Base-by-base conservation (phyloP, 2,888 invertebrate species). In the Drosophila vallismaia region DNA sequence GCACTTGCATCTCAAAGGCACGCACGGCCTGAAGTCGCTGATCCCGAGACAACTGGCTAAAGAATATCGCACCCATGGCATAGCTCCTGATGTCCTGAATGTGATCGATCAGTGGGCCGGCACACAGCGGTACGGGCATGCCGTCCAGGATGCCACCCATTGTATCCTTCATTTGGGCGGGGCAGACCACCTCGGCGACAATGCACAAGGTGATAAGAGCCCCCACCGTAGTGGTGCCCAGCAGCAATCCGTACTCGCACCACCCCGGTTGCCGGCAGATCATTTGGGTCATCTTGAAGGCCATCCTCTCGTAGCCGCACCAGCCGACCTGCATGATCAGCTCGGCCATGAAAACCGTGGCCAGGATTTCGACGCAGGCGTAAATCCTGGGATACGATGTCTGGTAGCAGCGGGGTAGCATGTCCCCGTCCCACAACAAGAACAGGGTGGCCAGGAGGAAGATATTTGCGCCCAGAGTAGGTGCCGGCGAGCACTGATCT, bases 331-430 rank as follows among this genome's bases (percentile, higher is more conserved):
- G 29, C 4, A 72, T 45, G 8, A 68, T 14, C 42, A 80, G 55
- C 36, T 77, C 84, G 28, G 68, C 45, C 26, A 69, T 9, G 26
- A 72, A 57, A 33, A 80, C 50, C 24, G 72, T 79, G 50, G 48
- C 45, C 59, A 83, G 36, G 19, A 77, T 46, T 49, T 79, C 84
- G 7, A 45, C 42, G 3, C 45, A 36, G 24, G 36, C 48, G 3
- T 48, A 29, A 14, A 58, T 1, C 40, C 14, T 7, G 0, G 67
- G 69, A 1, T 68, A 51, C 4, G 8, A n/a, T 3, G n/a, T 45
- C 24, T 29, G 24, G 3, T 40, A 64, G 2, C 53, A 28, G 12
- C 51, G 52, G 2, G 84, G 77, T 10, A 80, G 19, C 31, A 84
- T 12, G 6, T 75, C 55, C 1, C 51, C 56, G 2, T 60, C 38